phyloP scores from a whole-genome alignment of 2,888 invertebrate genomes.

The Loripinus fragilis region DNA sequence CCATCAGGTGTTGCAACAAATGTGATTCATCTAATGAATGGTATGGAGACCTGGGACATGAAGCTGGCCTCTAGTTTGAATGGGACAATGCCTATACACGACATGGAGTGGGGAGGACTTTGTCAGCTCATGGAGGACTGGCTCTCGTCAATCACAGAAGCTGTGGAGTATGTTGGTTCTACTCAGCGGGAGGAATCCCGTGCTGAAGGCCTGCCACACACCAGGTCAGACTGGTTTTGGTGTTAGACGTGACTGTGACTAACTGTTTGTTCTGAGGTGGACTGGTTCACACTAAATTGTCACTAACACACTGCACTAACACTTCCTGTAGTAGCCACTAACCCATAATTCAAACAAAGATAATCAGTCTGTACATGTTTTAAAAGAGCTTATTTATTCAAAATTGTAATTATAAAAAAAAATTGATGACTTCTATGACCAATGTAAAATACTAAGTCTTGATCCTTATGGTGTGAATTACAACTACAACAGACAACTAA shows the following conservation, averaged over 20 bases:
- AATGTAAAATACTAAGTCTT: too few species aligned
- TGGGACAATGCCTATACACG: constrained; percentile 73
- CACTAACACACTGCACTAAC: background rate
- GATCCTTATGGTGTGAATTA: too few species aligned
- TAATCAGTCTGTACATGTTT: too few species aligned
- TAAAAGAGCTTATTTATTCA: too few species aligned
- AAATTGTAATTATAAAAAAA: too few species aligned
- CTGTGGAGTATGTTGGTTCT: constrained; percentile 75
- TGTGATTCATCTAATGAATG: constrained; percentile 79
- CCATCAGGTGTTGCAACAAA: constrained; percentile 79
- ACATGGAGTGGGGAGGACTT: constrained; percentile 80
- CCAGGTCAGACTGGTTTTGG: constrained; percentile 59
- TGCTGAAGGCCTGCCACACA: constrained; percentile 71
- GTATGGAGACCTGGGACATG: constrained; percentile 80
- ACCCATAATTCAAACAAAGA: too few species aligned
- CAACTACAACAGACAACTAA: too few species aligned
- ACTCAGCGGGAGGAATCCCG: constrained; percentile 77
- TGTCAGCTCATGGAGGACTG: constrained; percentile 81
- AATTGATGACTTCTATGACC: too few species aligned
- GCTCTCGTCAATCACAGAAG: constrained; percentile 73
- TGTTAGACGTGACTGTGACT: constrained; percentile 19
- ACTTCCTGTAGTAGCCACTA: background rate
- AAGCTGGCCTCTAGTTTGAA: constrained; percentile 72
- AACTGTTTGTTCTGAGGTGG: background rate
- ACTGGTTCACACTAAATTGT: background rate